Evolutionary conservation across 2,888 invertebrate species (phyloP).

Genomic region (Drosophila kambysellisi): DNA sequence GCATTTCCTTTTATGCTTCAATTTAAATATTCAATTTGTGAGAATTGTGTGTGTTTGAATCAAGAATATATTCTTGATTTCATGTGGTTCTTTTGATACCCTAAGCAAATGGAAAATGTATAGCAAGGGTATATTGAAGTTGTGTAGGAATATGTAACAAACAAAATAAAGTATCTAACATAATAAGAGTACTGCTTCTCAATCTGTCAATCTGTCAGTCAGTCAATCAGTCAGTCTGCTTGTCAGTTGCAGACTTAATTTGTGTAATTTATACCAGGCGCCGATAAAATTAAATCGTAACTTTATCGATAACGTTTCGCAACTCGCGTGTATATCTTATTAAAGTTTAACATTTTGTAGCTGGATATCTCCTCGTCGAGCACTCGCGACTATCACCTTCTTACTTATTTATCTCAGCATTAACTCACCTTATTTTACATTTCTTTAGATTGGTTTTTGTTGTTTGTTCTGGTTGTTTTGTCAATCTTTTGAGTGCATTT

Average conservation of each 20-base stretch:
- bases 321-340: background rate
- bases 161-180: background rate
- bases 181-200: background rate
- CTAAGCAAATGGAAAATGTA: background rate
- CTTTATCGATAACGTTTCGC: background rate
- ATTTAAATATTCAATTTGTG: background rate
- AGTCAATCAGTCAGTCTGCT: background rate
- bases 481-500: slow-evolving; percentile 49
- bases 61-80: background rate
- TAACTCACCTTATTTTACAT: slow-evolving; percentile 14
- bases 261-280: background rate
- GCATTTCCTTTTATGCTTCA: background rate
- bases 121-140: background rate
- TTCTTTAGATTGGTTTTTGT: slow-evolving; percentile 7
- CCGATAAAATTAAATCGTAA: background rate
- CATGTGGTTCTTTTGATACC: background rate
- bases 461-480: background rate
- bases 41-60: background rate
- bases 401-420: slow-evolving; percentile 16
- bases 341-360: background rate
- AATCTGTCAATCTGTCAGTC: background rate
- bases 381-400: slow-evolving; percentile 10
- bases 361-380: background rate
- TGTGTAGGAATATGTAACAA: fast-evolving
- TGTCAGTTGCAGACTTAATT: too few species aligned